A percentile compares a stretch with the other conserved stretches of the same genome.
Evolutionary conservation across 2,113 vertebrate genomes (phyloP).

Genomic region (Passer domesticus): DNA sequence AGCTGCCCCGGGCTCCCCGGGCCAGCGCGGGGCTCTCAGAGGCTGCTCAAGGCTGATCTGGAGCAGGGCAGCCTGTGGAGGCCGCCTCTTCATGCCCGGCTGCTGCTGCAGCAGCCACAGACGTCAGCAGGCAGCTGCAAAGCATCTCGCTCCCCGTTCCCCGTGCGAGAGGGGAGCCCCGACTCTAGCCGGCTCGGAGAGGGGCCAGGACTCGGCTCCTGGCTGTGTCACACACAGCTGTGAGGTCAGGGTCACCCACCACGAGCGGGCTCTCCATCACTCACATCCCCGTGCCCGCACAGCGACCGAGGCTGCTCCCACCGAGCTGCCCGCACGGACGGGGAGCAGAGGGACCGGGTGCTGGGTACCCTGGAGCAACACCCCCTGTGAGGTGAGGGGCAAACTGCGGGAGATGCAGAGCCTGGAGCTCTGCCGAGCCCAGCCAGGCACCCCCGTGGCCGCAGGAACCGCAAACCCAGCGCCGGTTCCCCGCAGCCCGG

Average conservation of each 20-base stretch:
- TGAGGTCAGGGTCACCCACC: rapidly evolving
- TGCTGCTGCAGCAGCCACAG: background rate
- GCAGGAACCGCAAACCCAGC: rapidly evolving
- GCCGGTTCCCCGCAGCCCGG: background rate
- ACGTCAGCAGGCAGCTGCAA: background rate
- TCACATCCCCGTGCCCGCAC: rapidly evolving
- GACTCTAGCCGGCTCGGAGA: background rate
- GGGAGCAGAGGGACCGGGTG: rapidly evolving
- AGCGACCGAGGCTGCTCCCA: rapidly evolving
- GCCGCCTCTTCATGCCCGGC: background rate
- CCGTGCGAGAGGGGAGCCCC: background rate
- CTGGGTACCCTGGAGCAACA: background rate
- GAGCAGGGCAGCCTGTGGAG: rapidly evolving
- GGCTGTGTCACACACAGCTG: background rate
- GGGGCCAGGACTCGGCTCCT: background rate
- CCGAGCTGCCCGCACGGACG: rapidly evolving
- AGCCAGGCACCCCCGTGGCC: rapidly evolving
- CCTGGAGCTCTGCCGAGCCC: background rate
- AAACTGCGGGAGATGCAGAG: background rate
- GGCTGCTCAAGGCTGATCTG: rapidly evolving
- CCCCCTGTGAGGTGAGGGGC: rapidly evolving
- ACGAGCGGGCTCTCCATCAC: rapidly evolving
- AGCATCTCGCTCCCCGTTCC: background rate
- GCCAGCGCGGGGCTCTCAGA: background rate
- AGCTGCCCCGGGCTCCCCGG: background rate